Conservation (phyloP, 1,140 invertebrate species). For the Drosophila repletoides region DNA sequence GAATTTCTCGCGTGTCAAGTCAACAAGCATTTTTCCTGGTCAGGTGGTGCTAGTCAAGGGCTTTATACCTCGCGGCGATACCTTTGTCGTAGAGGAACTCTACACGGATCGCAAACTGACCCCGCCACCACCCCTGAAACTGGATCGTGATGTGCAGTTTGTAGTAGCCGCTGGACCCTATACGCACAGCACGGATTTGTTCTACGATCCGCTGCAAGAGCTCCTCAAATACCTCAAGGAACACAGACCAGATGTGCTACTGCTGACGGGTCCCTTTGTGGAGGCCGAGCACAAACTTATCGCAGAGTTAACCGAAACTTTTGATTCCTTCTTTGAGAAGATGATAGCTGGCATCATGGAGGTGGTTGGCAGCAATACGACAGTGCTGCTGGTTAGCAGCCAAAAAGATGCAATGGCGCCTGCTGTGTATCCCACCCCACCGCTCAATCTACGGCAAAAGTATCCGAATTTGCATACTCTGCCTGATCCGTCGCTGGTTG, state of each 20-base stretch:
- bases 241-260: conserved; percentile 89
- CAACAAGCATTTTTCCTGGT: conserved; percentile 92
- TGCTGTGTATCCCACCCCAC: conserved; percentile 91
- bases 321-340: conserved; percentile 88
- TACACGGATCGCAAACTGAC: conserved; percentile 83
- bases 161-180: conserved; percentile 92
- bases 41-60: conserved; percentile 91
- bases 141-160: conserved; percentile 86
- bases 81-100: conserved; percentile 87
- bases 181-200: conserved; percentile 88
- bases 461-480: conserved; percentile 86
- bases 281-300: conserved; percentile 87
- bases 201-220: conserved; percentile 92
- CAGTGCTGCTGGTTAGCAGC: conserved; percentile 87
- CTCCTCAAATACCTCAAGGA: conserved; percentile 87
- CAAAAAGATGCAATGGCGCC: conserved; percentile 89
- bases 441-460: conserved; percentile 84
- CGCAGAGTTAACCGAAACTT: conserved; percentile 85
- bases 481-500: conserved; percentile 91
- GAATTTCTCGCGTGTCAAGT: conserved; percentile 86
- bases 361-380: conserved; percentile 75
- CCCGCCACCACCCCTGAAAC: conserved; percentile 51
- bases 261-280: conserved; percentile 93
- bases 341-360: conserved; percentile 86
- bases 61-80: conserved; percentile 87